A percentile compares a stretch with the other conserved stretches of the same genome.
These are phyloP conservation scores for Crypturellus undulatus DNA, from an alignment of 2,113 vertebrate species.

Conservation along the genomic window DNA sequence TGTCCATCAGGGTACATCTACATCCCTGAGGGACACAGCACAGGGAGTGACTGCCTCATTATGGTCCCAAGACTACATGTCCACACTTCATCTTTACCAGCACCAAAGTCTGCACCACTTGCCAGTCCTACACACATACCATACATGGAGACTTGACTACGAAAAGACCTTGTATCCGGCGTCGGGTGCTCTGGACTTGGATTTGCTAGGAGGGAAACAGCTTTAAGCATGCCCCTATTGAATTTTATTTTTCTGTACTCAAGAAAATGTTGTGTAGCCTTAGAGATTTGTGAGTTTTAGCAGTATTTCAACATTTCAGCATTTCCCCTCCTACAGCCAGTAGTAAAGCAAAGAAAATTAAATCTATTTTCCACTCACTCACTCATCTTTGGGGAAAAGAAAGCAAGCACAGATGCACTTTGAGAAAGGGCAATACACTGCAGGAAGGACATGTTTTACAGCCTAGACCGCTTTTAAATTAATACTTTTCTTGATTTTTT, in stretches of 20 bases:
- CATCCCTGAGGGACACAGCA: no score
- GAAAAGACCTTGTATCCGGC: not conserved
- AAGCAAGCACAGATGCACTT: not conserved
- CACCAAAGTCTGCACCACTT: not conserved
- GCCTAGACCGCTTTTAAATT: not conserved
- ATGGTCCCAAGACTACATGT: not conserved
- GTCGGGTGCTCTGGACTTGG: not conserved
- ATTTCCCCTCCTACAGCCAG: not conserved
- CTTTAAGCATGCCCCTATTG: not conserved
- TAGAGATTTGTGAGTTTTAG: not conserved
- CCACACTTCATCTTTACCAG: not conserved
- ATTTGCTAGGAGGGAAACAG: not conserved
- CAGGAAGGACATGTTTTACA: not conserved
- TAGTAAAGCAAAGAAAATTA: not conserved
- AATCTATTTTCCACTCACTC: not conserved
- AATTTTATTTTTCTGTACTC: not conserved
- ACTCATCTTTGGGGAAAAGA: not conserved
- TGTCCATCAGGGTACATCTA: rapidly evolving
- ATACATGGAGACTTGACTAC: rapidly evolving
- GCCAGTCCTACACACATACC: not conserved
- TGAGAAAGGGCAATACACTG: not conserved
- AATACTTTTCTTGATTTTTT: not conserved
- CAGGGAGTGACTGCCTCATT: not conserved
- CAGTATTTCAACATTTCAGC: not conserved
- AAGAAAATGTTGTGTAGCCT: not conserved